Evolutionary conservation across 2,888 invertebrate species (phyloP), one percentile per base, ranked within the genome.

Genomic region (Thymelicus acteon): DNA sequence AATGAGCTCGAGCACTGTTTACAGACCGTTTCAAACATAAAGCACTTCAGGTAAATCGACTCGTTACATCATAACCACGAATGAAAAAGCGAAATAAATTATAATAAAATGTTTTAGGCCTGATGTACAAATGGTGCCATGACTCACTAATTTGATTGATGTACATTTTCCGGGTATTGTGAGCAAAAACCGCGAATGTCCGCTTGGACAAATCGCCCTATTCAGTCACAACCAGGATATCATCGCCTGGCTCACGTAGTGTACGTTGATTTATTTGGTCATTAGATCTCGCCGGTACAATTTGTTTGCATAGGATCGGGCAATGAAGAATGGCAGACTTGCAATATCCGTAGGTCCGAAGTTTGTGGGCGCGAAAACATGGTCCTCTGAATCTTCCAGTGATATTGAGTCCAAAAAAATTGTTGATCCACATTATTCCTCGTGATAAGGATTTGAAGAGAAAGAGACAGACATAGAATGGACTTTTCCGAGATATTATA

Each of bases 141-240:
- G 54, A 54, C 12, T 54, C 24, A 54, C 54, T 54, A 54, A 54
- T 54, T 54, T 54, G 54, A 54, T 54, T 54, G 54, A 54, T 54
- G 54, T 54, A 24, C 54, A 24, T 54, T 54, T 54, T 24, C 54
- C 54, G 54, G 54, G 24, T 5, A 54, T 54, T 54, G 12, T 54
- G 54, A 10, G 7, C 54, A 54, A 54, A 52, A 6, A 24, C 54
- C 0, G 54, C 6, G 24, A 52, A 52, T 12, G 54, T 54, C 24
- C 54, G 24, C 24, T 0, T 12, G 54, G 54, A 54, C 54, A 54
- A 54, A 54, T 54, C 19, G 54, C 7, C 49, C 12, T 54, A 3
- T 54, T 54, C 49, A 49, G 48, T 54, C 24, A 19, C 54, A 12
- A 10, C 3, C 7, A 10, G 54, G 54, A 54, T 52, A 52, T 19